phyloP scores from a whole-genome alignment of 2,888 invertebrate species.

The Oscheius myriophilus region DNA sequence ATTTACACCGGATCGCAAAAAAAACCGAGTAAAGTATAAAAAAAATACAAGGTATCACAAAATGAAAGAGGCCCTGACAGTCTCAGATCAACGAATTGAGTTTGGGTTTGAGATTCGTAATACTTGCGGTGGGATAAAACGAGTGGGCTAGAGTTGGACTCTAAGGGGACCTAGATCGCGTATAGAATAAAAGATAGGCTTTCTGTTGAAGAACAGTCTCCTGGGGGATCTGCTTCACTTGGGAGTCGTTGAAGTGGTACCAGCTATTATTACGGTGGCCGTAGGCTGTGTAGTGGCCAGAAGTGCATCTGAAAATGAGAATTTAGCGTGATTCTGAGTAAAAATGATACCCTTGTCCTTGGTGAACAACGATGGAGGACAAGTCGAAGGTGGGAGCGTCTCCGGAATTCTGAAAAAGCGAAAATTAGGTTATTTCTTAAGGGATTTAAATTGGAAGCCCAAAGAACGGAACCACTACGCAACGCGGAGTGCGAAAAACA shows the following conservation, averaged over 20 bases:
- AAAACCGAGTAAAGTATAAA: not conserved
- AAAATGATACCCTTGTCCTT: conserved; percentile 77
- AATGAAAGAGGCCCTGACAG: conserved; percentile 25
- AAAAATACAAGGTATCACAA: conserved; percentile 2
- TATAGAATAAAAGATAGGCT: conserved; percentile 87
- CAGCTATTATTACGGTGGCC: conserved; percentile 82
- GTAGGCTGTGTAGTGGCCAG: conserved; percentile 87
- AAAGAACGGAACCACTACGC: too few species aligned
- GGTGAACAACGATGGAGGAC: conserved; percentile 84
- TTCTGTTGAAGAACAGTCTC: conserved; percentile 81
- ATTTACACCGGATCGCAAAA: conserved; percentile 10
- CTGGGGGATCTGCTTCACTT: conserved; percentile 80
- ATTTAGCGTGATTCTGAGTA: not conserved
- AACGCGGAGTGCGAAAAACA: too few species aligned
- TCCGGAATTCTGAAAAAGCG: not conserved
- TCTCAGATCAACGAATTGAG: conserved; percentile 9
- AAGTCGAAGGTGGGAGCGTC: conserved; percentile 75
- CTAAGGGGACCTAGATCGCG: conserved; percentile 66
- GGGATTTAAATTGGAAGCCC: not conserved
- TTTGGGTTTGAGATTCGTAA: conserved; percentile 14
- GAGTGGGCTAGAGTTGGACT: not conserved
- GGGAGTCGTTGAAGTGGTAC: conserved; percentile 88
- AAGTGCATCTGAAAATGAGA: conserved; percentile 79
- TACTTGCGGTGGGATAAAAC: not conserved
- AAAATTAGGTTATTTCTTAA: not conserved